These are phyloP conservation scores for Pangasius sanitwongsei DNA, from an alignment of 2,797 vertebrate species.

Conservation along the genomic window DNA sequence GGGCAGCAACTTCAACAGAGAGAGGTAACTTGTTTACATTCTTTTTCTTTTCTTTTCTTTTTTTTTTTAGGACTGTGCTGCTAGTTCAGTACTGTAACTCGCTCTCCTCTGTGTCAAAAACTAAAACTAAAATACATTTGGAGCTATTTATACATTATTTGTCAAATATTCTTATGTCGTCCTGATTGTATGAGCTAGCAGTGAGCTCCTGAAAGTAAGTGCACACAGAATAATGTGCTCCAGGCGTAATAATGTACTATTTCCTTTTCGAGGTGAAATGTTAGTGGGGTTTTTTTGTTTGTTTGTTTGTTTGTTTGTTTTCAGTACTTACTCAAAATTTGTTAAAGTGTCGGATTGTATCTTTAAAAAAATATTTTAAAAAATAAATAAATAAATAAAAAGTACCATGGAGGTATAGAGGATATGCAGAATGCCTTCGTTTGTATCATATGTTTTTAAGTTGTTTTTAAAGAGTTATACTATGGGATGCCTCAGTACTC, in stretches of 20 bases:
- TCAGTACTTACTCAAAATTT: neutral
- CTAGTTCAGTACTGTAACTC: neutral
- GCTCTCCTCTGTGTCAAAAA: neutral
- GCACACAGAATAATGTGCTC: neutral
- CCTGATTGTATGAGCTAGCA: neutral
- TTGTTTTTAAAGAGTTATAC: neutral
- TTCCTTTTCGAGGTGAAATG: too few relatives aligned
- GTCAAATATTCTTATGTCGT: neutral
- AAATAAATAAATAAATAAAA: neutral
- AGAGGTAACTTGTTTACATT: neutral
- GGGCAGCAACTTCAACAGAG: neutral
- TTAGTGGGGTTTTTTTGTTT: too few relatives aligned
- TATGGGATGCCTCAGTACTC: too few relatives aligned
- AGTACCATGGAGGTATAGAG: neutral
- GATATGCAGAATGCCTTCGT: neutral
- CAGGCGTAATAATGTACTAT: too few relatives aligned
- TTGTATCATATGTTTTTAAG: neutral
- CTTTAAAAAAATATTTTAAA: neutral
- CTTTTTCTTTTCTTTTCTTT: neutral
- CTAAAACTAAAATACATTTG: neutral
- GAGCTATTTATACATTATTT: neutral
- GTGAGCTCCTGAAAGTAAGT: neutral
- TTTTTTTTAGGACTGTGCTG: neutral
- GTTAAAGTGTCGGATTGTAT: neutral
- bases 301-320: too few relatives aligned